phyloP scores from a whole-genome alignment of 2,113 vertebrate genomes.

The Syngnathus typhle region DNA sequence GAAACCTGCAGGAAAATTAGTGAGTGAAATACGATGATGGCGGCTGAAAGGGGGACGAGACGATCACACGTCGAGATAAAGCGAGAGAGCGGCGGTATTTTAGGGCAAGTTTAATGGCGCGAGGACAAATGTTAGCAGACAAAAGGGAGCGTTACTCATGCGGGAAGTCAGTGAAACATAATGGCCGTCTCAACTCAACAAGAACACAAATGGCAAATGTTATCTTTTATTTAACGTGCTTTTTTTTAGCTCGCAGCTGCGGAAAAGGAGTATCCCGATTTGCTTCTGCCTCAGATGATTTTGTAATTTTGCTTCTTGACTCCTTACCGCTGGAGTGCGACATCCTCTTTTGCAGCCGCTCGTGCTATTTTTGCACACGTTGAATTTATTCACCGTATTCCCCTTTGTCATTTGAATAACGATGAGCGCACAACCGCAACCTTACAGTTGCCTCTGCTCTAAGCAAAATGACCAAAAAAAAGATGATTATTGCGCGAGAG shows the following conservation, averaged over 20 bases:
- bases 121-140: constrained; percentile 28
- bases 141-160: constrained; percentile 29
- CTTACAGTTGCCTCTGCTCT: constrained; percentile 7
- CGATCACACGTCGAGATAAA: constrained; percentile 3
- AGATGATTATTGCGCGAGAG: background rate
- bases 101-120: constrained; percentile 9
- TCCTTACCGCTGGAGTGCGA: constrained; percentile 14
- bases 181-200: too few species aligned
- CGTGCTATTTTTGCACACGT: constrained; percentile 8
- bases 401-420: constrained; percentile 34
- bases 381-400: constrained; percentile 23
- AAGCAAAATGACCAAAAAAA: constrained; percentile 6
- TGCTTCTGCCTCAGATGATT: background rate
- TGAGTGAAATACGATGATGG: constrained; percentile 16
- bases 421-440: constrained; percentile 13
- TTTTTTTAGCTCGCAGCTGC: too few species aligned
- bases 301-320: constrained; percentile 10
- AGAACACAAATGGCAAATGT: background rate
- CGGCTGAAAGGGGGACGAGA: background rate
- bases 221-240: too few species aligned
- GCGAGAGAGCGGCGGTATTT: background rate
- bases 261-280: background rate
- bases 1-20: constrained; percentile 37
- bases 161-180: constrained; percentile 5
- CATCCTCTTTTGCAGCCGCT: constrained; percentile 4